Base-by-base conservation (phyloP, 2,888 invertebrate species). In the Amblyjoppa proteus region DNA sequence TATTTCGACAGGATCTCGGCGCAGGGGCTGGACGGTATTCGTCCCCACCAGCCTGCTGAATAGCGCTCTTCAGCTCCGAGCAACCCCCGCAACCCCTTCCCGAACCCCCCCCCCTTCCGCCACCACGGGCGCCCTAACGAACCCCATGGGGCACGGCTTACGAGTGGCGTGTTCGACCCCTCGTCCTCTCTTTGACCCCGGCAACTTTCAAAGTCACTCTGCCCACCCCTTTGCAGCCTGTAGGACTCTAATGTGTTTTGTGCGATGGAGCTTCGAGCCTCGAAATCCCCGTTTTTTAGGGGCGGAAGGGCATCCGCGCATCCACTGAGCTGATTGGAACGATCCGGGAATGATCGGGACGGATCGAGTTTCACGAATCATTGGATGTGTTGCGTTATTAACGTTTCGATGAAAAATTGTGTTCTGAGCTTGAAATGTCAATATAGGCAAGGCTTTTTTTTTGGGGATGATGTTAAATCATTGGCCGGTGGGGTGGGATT, bases 141-240 rank as follows among this genome's bases (percentile, higher is more conserved):
- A 38, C 38, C 38, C 38, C 87, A 89, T 88, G 89, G 88, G 90
- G 88, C 86, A 78, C 64, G 86, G 86, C 84, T 77, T 85, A 85
- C 85, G 80, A 86, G 83, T 86, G 80, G 73, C 77, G 9, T 51
- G 70, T 69, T 73, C 80, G 53, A 83, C 69, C 80, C 76, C 70
- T 76, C 71, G 85, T 51, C 73, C 71, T 28, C 58, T 58, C 76
- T 85, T 83, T 80, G 83, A 85, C 85, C 83, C 78, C 68, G 51
- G 73, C 20, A 71, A 74, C 77, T 86, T 83, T 83, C 83, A 80
- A 83, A 86, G 83, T 86, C 83, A 81, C 61, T 68, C 74, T 64
- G 16, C 68, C 41, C 70, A 56, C 38, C 69, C 41, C 80, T 77
- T 78, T 66, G 38, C 66, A 34, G 41, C 49, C 71, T 49, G 25